Conservation (phyloP, 2,113 vertebrate species). For the Rhinoptilus africanus region DNA sequence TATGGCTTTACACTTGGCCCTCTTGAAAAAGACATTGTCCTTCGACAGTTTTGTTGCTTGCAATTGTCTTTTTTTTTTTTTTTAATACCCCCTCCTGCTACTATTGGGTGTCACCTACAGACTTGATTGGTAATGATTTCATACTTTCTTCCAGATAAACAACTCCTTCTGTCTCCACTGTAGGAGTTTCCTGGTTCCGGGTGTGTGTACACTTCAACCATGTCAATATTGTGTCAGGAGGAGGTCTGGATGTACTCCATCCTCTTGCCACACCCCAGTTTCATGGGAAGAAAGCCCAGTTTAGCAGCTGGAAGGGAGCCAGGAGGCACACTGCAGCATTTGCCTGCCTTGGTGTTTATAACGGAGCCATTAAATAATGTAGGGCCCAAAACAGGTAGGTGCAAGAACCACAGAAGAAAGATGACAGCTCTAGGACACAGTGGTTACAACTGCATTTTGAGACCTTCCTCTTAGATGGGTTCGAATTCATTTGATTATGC, state of each 20-base stretch:
- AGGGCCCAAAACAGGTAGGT: background rate
- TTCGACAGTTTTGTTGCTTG: background rate
- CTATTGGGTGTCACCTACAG: background rate
- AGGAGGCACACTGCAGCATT: background rate
- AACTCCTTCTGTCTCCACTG: background rate
- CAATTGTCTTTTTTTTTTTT: background rate
- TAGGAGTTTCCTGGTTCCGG: background rate
- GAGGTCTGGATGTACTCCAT: background rate
- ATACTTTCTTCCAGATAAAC: conserved; percentile 6
- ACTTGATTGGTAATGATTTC: background rate
- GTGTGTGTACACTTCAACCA: background rate
- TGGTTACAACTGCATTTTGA: background rate
- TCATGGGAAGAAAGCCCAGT: conserved; percentile 11
- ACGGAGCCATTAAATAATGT: background rate
- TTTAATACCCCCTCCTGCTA: background rate
- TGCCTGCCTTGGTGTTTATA: background rate
- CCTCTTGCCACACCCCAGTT: conserved; percentile 7
- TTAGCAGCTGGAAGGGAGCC: background rate
- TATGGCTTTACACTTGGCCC: background rate
- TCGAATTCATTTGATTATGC: background rate
- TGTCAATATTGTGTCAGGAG: conserved; percentile 27
- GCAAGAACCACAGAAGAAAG: background rate
- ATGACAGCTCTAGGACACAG: background rate
- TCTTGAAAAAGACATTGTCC: background rate
- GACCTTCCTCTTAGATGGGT: background rate